Conservation (phyloP, 2,888 invertebrate species). For the Thymelicus acteon region DNA sequence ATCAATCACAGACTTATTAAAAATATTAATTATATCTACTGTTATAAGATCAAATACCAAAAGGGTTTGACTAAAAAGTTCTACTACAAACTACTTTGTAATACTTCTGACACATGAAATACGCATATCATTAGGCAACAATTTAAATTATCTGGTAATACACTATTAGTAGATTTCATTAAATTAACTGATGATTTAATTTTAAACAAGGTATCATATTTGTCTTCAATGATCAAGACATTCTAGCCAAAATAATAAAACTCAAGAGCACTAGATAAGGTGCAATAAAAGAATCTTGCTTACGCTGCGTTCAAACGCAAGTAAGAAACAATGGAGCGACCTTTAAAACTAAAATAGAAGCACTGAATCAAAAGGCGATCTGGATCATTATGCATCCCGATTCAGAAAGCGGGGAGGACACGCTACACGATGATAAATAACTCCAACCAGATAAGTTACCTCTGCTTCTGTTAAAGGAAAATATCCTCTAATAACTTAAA, state of each 20-base stretch:
- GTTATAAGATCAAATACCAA: not conserved
- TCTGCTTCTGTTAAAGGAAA: conserved; percentile 18
- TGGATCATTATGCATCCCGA: conserved; percentile 52
- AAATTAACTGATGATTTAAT: conserved; percentile 9
- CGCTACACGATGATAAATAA: conserved; percentile 46
- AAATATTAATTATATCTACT: too few species aligned
- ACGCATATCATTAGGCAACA: too few species aligned
- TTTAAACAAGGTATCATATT: conserved; percentile 10
- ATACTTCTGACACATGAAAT: too few species aligned
- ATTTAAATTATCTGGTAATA: too few species aligned
- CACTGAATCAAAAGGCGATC: conserved; percentile 53
- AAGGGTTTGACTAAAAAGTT: too few species aligned
- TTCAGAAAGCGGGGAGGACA: conserved; percentile 47
- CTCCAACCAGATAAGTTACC: conserved; percentile 38
- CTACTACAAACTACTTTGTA: too few species aligned
- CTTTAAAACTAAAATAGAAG: conserved; percentile 53
- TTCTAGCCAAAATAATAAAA: conserved; percentile 16
- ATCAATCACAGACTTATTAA: too few species aligned
- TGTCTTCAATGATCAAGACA: conserved; percentile 26
- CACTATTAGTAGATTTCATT: too few species aligned
- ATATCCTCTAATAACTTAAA: conserved; percentile 20
- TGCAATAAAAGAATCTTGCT: conserved; percentile 31
- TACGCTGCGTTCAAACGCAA: conserved; percentile 29
- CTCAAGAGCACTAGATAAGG: conserved; percentile 23
- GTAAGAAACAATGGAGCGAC: conserved; percentile 45